Conservation (phyloP, 2,888 invertebrate genomes). For the Pristionchus arcanus region DNA sequence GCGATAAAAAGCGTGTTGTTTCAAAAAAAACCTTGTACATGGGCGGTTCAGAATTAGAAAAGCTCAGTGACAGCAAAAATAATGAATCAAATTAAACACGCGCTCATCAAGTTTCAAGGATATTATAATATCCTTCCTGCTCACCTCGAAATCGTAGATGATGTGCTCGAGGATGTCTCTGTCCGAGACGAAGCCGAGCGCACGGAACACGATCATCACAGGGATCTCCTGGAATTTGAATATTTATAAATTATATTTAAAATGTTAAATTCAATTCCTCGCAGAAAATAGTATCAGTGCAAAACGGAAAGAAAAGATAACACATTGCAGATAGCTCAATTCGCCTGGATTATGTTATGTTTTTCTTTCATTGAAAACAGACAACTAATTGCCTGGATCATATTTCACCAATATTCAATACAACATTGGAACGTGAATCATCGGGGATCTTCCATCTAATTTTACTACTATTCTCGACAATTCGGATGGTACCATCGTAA, state of each 20-base stretch:
- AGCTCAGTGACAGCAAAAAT: too few species aligned
- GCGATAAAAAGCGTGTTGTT: background rate
- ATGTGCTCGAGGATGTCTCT: conserved; percentile 99
- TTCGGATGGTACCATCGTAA: too few species aligned
- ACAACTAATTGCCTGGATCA: too few species aligned
- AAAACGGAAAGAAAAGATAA: background rate
- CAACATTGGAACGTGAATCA: too few species aligned
- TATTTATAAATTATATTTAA: background rate
- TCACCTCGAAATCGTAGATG: conserved; percentile 92
- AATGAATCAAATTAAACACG: background rate
- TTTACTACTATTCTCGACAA: too few species aligned
- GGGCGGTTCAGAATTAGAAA: too few species aligned
- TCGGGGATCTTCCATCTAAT: background rate
- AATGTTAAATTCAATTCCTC: background rate
- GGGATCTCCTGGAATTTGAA: conserved; percentile 91
- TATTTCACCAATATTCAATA: too few species aligned
- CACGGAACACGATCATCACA: conserved; percentile 99
- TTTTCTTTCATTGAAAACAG: too few species aligned
- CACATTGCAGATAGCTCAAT: background rate
- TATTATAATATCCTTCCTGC: background rate
- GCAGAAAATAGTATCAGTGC: too few species aligned
- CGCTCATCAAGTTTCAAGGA: background rate
- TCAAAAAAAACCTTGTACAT: too few species aligned
- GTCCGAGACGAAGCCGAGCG: conserved; percentile 99
- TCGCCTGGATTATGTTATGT: too few species aligned